These are phyloP conservation scores for Bucorvus abyssinicus DNA, from an alignment of 2,797 vertebrate genomes.

Conservation along the genomic window DNA sequence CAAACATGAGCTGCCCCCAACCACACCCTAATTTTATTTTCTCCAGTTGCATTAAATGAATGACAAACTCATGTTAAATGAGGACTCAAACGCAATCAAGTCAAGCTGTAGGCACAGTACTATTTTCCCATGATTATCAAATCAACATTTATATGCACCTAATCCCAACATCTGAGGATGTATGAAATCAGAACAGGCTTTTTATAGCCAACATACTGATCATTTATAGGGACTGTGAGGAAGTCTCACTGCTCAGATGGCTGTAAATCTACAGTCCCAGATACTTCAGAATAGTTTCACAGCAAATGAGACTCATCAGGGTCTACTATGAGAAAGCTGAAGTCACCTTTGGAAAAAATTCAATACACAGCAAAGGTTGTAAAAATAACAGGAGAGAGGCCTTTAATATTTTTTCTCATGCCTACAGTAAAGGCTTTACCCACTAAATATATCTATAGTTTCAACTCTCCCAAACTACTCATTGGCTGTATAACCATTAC, in stretches of 20 bases:
- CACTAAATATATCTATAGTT: background rate
- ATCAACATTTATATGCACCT: background rate
- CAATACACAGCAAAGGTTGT: background rate
- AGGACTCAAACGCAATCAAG: background rate
- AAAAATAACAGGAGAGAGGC: background rate
- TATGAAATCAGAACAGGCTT: background rate
- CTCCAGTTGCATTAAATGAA: background rate
- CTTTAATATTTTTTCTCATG: background rate
- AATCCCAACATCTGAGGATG: background rate
- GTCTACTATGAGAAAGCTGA: background rate
- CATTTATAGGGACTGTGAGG: background rate
- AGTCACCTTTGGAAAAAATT: background rate
- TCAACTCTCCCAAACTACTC: background rate
- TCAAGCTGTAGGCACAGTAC: background rate
- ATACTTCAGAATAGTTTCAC: background rate
- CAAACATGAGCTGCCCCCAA: accelerated
- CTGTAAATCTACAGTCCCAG: background rate
- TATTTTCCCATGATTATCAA: background rate
- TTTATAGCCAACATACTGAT: background rate
- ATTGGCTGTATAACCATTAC: background rate
- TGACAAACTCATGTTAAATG: background rate
- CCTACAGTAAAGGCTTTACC: background rate
- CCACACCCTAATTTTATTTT: background rate
- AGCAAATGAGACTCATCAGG: background rate
- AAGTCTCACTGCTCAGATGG: background rate